Evolutionary conservation across 2,888 invertebrate species (phyloP).

Genomic region (Serripes groenlandicus): DNA sequence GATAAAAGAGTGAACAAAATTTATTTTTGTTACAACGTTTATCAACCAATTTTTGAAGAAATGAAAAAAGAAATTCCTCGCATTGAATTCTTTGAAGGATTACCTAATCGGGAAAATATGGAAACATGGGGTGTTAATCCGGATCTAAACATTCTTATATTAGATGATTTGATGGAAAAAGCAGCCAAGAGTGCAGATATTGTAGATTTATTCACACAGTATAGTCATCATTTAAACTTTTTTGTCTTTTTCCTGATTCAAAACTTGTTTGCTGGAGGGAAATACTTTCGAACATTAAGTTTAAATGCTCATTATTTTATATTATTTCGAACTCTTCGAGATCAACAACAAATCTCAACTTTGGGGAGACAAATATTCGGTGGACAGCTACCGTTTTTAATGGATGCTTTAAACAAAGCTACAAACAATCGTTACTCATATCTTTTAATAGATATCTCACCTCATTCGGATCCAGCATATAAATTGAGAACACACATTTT

Average conservation of each 20-base stretch:
- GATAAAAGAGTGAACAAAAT: slow-evolving; percentile 29
- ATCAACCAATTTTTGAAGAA: slow-evolving; percentile 3
- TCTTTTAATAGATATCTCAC: slow-evolving; percentile 3
- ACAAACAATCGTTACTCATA: slow-evolving; percentile 6
- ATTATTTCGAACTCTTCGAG: not conserved
- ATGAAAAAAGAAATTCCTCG: slow-evolving; percentile 1
- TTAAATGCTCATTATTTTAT: not conserved
- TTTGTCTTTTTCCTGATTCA: not conserved
- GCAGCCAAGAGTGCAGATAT: not conserved
- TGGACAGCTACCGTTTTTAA: not conserved
- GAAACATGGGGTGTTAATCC: not conserved
- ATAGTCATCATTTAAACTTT: not conserved
- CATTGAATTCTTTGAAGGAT: slow-evolving; percentile 6
- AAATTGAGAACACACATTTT: slow-evolving; percentile 59
- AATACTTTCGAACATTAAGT: not conserved
- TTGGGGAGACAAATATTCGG: too few species aligned
- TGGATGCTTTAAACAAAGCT: not conserved
- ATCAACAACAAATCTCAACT: not conserved
- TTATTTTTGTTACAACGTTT: slow-evolving; percentile 28
- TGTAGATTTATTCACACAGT: not conserved
- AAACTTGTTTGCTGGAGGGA: not conserved
- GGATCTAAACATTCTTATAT: not conserved
- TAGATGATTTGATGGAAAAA: not conserved
- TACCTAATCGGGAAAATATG: slow-evolving; percentile 1
- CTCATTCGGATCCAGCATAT: slow-evolving; percentile 56